phyloP scores from a whole-genome alignment of 2,113 vertebrate species.

The Campylorhamphus procurvoides region DNA sequence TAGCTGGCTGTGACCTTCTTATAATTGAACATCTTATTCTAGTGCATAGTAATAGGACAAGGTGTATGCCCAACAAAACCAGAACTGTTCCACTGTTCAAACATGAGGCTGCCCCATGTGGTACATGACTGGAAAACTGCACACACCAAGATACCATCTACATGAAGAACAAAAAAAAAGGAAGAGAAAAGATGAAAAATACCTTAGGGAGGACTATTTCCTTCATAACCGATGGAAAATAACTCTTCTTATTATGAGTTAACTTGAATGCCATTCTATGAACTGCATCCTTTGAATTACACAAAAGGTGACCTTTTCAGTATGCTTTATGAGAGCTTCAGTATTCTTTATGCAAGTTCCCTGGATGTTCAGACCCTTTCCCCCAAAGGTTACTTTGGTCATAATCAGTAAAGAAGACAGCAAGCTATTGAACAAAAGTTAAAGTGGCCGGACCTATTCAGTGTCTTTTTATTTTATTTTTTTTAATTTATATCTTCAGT shows the following conservation, averaged over 20 bases:
- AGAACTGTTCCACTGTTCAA: neutral
- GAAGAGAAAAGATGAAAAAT: neutral
- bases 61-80: neutral
- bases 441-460: neutral
- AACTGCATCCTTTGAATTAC: conserved; percentile 24
- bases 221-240: neutral
- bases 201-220: neutral
- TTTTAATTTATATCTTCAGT: neutral
- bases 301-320: conserved; percentile 60
- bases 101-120: fast-evolving
- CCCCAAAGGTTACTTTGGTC: conserved; percentile 31
- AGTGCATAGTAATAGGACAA: neutral
- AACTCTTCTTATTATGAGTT: neutral
- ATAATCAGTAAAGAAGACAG: conserved; percentile 34
- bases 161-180: neutral
- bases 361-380: conserved; percentile 28
- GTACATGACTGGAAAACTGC: neutral
- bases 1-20: neutral
- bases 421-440: conserved; percentile 1
- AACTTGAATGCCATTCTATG: neutral
- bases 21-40: neutral
- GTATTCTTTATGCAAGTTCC: conserved; percentile 8
- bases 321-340: conserved; percentile 27
- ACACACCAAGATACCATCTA: fast-evolving
- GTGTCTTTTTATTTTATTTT: neutral